phyloP scores from a whole-genome alignment of 2,888 invertebrate species.

The Abrostola tripartita region DNA sequence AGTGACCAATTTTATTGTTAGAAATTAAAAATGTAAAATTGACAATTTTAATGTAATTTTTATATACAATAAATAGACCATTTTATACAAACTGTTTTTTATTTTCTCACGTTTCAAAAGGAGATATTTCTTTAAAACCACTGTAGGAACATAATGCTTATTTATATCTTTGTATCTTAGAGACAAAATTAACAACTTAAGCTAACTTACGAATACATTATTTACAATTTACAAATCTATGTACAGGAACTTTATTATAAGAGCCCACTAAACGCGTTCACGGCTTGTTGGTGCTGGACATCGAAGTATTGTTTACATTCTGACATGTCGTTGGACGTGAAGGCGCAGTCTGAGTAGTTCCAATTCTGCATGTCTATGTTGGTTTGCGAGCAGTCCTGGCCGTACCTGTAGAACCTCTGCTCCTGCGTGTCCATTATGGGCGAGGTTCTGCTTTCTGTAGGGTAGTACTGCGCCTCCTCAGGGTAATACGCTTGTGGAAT shows the following conservation, averaged over 20 bases:
- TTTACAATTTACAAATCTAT: slow-evolving; percentile 72
- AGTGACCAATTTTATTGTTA: slow-evolving; percentile 88
- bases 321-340: slow-evolving; percentile 68
- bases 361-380: slow-evolving; percentile 76
- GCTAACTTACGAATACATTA: slow-evolving; percentile 44
- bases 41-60: slow-evolving; percentile 89
- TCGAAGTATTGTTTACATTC: slow-evolving; percentile 81
- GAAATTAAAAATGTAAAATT: slow-evolving; percentile 84
- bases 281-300: slow-evolving; percentile 70
- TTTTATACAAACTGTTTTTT: slow-evolving; percentile 85
- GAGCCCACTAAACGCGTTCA: slow-evolving; percentile 76
- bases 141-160: slow-evolving; percentile 69
- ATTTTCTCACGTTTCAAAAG: slow-evolving; percentile 66
- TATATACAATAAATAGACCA: slow-evolving; percentile 88
- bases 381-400: slow-evolving; percentile 75
- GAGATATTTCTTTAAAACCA: slow-evolving; percentile 58
- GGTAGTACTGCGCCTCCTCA: slow-evolving; percentile 82
- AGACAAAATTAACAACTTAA: slow-evolving; percentile 54
- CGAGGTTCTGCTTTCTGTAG: slow-evolving; percentile 76
- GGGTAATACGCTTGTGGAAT: slow-evolving; percentile 78
- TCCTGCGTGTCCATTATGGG: slow-evolving; percentile 76
- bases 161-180: slow-evolving; percentile 48
- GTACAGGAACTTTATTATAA: slow-evolving; percentile 73
- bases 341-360: slow-evolving; percentile 80
- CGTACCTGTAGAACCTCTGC: slow-evolving; percentile 79